Evolutionary conservation across 1,140 invertebrate genomes (phyloP), one percentile per base, ranked within the genome.

Genomic region (Aphidius ervi): DNA sequence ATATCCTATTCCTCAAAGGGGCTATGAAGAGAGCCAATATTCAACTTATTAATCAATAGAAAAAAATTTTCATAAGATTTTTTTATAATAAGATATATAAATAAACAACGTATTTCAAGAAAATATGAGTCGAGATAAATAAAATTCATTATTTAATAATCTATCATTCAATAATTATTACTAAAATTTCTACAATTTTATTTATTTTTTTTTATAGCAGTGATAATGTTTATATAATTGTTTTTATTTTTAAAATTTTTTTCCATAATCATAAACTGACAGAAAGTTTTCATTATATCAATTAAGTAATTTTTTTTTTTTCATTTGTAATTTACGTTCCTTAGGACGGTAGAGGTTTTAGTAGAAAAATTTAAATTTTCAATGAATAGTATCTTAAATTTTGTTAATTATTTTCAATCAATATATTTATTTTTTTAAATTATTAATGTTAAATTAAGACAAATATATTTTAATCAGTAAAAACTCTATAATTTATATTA

Each of bases 291-390:
- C 49, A 43, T 39, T 31, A 46, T 20, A 54, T 54, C 6, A 16
- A 1, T 16, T 16, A 1, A 16, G 16, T 16, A 49, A 46, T 50
- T 43, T 45, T 61, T 50, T 61, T 50, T 56, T 49, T 23, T 23
- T 42, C 54, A 9, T 50, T 61, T 50, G 39, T 40, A 50, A 49
- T 49, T 42, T 56, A 61, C 59, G 56, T 49, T 61, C 41, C 52
- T 56, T 56, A 61, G 54, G 59, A 61, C 54, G 59, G 59, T 61
- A 43, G 46, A 46, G 54, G 39, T 39, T 52, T 49, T 50, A 48
- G 46, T 61, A 61, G 46, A 61, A 61, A 57, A 61, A 50, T 45
- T 43, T 40, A 23, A 54, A 61, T 16, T 16, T 16, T 16, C 16
- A 16, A 16, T 16, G 16, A 16, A 16, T 16, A 16, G 16, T 16